Evolutionary conservation across 1,140 invertebrate species (phyloP).

Genomic region (Temnothorax curvispinosus): DNA sequence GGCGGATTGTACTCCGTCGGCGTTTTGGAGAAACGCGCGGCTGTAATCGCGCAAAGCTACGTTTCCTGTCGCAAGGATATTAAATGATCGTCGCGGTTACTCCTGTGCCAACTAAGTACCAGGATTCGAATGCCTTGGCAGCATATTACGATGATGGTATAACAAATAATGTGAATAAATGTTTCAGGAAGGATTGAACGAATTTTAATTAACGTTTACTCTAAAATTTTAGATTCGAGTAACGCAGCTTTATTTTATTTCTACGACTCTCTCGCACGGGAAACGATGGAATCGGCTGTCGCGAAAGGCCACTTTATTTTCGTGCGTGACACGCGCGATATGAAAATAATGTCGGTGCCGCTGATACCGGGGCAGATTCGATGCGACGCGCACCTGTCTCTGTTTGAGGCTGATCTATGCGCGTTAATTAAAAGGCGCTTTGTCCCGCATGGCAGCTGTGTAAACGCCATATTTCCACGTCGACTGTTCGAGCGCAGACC

Average conservation of each 20-base stretch:
- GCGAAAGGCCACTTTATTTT: slow-evolving; percentile 9
- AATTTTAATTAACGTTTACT: neutral
- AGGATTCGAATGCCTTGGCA: neutral
- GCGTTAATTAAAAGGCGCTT: slow-evolving; percentile 59
- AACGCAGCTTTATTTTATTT: neutral
- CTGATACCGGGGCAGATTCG: slow-evolving; percentile 8
- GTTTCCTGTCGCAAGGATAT: neutral
- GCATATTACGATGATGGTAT: no score
- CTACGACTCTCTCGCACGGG: neutral
- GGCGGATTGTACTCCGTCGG: neutral
- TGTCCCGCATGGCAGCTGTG: slow-evolving; percentile 48
- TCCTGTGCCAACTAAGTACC: neutral
- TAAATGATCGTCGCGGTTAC: neutral
- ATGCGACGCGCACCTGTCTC: slow-evolving; percentile 42
- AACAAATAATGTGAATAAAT: neutral
- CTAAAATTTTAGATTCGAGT: neutral
- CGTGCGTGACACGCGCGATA: slow-evolving; percentile 18
- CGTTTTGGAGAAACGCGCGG: neutral
- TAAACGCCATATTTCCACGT: slow-evolving; percentile 49
- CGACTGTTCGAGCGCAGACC: neutral
- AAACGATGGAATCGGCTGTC: neutral
- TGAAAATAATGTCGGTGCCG: slow-evolving; percentile 29
- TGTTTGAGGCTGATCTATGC: slow-evolving; percentile 42
- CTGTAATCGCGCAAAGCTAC: no score
- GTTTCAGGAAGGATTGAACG: neutral